Conservation (phyloP, 2,888 invertebrate species). For the Meloe dianella region DNA sequence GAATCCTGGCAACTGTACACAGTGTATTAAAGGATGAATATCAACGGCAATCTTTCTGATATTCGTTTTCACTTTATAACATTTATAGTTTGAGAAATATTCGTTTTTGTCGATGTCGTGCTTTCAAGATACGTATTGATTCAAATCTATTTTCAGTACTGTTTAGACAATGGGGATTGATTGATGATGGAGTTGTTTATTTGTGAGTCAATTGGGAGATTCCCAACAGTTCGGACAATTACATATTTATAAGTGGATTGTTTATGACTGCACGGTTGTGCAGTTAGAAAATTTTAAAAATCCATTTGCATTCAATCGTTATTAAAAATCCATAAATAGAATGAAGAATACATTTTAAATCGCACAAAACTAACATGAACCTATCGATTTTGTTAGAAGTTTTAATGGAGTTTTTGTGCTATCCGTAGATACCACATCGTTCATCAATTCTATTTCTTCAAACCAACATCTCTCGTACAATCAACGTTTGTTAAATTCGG, state of each 20-base stretch:
- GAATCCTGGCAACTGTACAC: neutral
- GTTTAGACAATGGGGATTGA: neutral
- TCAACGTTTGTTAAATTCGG: constrained; percentile 44
- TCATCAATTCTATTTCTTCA: constrained; percentile 31
- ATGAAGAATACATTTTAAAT: neutral
- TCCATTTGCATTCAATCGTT: too few relatives aligned
- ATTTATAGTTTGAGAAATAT: neutral
- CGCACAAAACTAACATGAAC: constrained; percentile 14
- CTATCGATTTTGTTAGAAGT: constrained; percentile 37
- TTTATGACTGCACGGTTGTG: too few relatives aligned
- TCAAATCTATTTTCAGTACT: neutral
- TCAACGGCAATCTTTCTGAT: neutral
- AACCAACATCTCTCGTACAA: constrained; percentile 41
- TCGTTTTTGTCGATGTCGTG: neutral
- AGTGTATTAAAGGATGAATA: neutral
- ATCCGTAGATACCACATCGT: constrained; percentile 50
- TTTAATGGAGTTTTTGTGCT: constrained; percentile 52
- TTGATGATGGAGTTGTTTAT: neutral
- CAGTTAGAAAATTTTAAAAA: too few relatives aligned
- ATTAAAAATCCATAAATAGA: neutral
- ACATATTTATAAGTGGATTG: neutral
- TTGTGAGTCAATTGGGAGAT: neutral
- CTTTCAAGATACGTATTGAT: neutral
- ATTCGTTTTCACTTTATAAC: neutral
- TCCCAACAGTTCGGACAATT: neutral